Evolutionary conservation across 2,113 vertebrate genomes (phyloP).

Genomic region (Lampris incognitus): DNA sequence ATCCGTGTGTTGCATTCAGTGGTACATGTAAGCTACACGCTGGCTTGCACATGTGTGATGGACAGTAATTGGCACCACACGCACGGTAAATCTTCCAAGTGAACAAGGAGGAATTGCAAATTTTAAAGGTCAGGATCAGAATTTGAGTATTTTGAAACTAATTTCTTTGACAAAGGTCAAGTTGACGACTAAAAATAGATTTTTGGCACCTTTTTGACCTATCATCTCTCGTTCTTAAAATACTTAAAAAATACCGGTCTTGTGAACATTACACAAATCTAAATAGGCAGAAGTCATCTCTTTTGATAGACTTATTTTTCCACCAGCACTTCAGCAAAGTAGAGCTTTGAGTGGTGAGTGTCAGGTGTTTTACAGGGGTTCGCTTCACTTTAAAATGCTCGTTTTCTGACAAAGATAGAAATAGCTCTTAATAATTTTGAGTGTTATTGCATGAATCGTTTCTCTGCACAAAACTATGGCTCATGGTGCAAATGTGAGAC

Average conservation of each 20-base stretch:
- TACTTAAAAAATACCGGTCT: too few species aligned
- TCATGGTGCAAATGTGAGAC: not conserved
- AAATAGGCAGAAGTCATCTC: not conserved
- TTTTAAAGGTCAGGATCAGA: not conserved
- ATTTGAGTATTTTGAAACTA: too few species aligned
- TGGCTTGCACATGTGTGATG: not conserved
- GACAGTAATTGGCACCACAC: not conserved
- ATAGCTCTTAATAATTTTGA: not conserved
- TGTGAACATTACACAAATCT: not conserved
- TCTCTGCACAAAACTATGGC: not conserved
- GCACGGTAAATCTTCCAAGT: not conserved
- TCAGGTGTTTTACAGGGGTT: not conserved
- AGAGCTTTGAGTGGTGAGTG: too few species aligned
- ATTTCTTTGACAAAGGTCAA: too few species aligned
- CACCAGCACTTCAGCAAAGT: not conserved
- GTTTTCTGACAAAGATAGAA: not conserved
- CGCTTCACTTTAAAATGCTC: not conserved
- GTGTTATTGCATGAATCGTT: not conserved
- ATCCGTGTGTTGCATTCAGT: slow-evolving; percentile 5
- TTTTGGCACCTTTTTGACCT: too few species aligned
- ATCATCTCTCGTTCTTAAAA: too few species aligned
- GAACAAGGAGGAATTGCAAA: not conserved
- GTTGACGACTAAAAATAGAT: too few species aligned
- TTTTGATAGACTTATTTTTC: not conserved
- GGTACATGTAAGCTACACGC: not conserved